phyloP scores from a whole-genome alignment of 2,797 vertebrate genomes.

The Peromyscus attwateri region DNA sequence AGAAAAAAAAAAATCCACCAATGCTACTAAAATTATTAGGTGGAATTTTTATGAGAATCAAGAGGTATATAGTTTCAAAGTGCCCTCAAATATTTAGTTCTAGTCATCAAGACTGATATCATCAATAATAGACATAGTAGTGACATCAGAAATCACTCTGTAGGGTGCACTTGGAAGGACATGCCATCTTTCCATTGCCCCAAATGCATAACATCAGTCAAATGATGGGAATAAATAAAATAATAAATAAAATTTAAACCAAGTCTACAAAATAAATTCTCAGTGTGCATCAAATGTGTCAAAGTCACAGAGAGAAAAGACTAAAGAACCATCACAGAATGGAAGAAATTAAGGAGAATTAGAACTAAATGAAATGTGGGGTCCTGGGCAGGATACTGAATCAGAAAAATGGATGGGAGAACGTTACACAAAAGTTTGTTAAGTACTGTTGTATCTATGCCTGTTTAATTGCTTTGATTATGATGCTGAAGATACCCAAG shows the following conservation, averaged over 20 bases:
- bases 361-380: background rate
- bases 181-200: background rate
- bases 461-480: background rate
- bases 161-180: background rate
- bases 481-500: background rate
- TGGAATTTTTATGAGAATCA: constrained; percentile 47
- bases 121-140: background rate
- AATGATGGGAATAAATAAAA: background rate
- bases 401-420: background rate
- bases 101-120: background rate
- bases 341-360: background rate
- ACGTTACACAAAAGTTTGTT: background rate
- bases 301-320: constrained; percentile 27
- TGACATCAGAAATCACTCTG: background rate
- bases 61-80: background rate
- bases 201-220: background rate
- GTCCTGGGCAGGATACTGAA: background rate
- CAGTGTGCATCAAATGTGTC: background rate
- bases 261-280: background rate
- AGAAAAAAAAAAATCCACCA: background rate
- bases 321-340: background rate
- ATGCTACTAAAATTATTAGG: background rate
- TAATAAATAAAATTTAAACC: background rate
- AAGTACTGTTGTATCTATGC: background rate
- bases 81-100: background rate